Conservation (phyloP, 2,113 vertebrate species). For the Aleadryas rufinucha region DNA sequence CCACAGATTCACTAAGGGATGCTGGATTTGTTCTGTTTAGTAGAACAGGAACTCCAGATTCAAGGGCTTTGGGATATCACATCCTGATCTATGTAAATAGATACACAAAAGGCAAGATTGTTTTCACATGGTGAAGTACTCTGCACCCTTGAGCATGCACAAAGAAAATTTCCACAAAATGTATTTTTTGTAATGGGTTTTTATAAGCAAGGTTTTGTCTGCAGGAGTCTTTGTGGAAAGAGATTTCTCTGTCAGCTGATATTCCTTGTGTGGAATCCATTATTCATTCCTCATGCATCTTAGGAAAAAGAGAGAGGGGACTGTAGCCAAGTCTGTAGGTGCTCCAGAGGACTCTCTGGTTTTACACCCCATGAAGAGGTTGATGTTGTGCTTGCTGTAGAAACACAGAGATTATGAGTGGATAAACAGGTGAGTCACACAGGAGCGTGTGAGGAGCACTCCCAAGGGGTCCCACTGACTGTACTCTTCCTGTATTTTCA, state of each 20-base stretch:
- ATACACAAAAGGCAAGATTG: neutral
- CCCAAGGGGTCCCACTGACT: neutral
- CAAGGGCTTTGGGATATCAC: neutral
- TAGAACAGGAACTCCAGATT: neutral
- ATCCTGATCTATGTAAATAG: neutral
- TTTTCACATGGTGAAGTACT: neutral
- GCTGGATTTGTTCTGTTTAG: neutral
- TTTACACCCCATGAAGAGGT: neutral
- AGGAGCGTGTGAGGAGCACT: accelerated
- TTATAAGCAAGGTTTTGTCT: neutral
- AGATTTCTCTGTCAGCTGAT: neutral
- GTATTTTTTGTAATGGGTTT: neutral
- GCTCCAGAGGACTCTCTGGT: neutral
- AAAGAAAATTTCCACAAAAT: neutral
- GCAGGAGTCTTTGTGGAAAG: neutral
- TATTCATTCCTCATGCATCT: neutral
- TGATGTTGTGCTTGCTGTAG: neutral
- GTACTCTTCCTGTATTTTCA: neutral
- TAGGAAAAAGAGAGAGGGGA: neutral
- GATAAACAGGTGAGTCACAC: neutral
- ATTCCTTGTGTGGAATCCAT: neutral
- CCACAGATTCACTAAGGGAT: neutral
- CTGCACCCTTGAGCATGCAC: neutral
- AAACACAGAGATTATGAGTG: neutral
- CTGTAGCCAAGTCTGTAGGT: neutral